Percentiles rank a stretch among this genome's conserved stretches.
Conservation (phyloP, 2,888 invertebrate species). For the Slavum lentiscoides region DNA sequence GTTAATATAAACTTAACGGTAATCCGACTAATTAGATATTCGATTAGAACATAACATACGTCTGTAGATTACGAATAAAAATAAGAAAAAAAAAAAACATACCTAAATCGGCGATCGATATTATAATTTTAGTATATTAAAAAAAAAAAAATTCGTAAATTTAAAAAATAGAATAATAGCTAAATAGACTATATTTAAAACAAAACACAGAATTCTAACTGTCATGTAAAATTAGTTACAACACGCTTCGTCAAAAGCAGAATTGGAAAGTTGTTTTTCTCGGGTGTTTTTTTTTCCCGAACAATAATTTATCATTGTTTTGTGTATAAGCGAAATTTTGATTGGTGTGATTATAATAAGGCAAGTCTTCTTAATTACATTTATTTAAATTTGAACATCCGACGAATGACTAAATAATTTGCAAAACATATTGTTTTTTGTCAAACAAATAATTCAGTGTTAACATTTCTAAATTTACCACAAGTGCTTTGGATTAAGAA, state of each 20-base stretch:
- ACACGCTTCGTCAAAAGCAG: not conserved
- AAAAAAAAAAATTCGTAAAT: not conserved
- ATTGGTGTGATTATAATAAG: not conserved
- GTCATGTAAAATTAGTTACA: not conserved
- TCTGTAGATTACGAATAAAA: not conserved
- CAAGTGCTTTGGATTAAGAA: not conserved
- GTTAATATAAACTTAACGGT: slow-evolving; percentile 2
- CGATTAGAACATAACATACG: not conserved
- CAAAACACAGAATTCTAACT: not conserved
- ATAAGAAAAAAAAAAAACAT: not conserved
- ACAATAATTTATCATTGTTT: not conserved
- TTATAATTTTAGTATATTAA: not conserved
- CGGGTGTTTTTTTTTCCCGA: not conserved
- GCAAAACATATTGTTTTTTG: not conserved
- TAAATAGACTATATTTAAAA: slow-evolving; percentile 8
- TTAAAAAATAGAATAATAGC: not conserved
- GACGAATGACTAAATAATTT: not conserved
- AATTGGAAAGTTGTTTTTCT: slow-evolving; percentile 2
- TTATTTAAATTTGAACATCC: not conserved
- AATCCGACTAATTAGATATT: slow-evolving; percentile 4
- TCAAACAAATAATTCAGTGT: not conserved
- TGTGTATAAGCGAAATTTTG: not conserved
- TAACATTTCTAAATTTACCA: not conserved
- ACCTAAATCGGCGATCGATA: not conserved
- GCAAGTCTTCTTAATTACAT: not conserved